phyloP scores from a whole-genome alignment of 2,888 invertebrate species.

The Dastarcus helophoroides region DNA sequence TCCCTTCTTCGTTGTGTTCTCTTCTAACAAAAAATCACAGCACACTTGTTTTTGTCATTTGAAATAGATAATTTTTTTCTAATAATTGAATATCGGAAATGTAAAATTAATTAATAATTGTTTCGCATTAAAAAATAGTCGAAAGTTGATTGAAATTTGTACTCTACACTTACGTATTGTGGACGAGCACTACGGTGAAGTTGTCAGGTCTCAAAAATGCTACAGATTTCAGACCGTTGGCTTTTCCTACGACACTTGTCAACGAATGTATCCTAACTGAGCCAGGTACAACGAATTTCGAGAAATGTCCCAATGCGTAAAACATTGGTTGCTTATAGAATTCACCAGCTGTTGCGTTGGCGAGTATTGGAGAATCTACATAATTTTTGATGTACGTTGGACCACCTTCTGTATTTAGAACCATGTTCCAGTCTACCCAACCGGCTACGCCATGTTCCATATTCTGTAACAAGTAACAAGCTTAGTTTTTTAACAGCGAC shows the following conservation, averaged over 20 bases:
- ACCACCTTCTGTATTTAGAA: constrained; percentile 60
- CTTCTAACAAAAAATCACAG: too few species aligned
- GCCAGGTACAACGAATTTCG: constrained; percentile 49
- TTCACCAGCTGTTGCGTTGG: constrained; percentile 49
- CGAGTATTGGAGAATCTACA: constrained; percentile 71
- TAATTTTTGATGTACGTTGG: constrained; percentile 70
- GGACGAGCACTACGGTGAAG: neutral
- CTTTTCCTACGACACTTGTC: constrained; percentile 22
- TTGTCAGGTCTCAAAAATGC: constrained; percentile 1
- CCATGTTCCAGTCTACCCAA: constrained; percentile 89
- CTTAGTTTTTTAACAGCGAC: too few species aligned
- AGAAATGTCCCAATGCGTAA: constrained; percentile 73
- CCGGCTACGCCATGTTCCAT: constrained; percentile 63
- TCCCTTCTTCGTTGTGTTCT: too few species aligned
- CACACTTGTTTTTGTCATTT: too few species aligned
- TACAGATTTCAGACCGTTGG: neutral
- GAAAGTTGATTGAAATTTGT: too few species aligned
- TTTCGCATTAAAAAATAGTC: too few species aligned
- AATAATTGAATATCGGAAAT: too few species aligned
- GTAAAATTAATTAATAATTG: too few species aligned
- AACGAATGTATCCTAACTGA: constrained; percentile 38
- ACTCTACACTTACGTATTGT: neutral
- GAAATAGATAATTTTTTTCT: too few species aligned
- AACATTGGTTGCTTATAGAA: constrained; percentile 86
- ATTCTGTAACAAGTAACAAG: constrained; percentile 40